Evolutionary conservation across 2,888 invertebrate genomes (phyloP).

Genomic region (Lamproptera curius): DNA sequence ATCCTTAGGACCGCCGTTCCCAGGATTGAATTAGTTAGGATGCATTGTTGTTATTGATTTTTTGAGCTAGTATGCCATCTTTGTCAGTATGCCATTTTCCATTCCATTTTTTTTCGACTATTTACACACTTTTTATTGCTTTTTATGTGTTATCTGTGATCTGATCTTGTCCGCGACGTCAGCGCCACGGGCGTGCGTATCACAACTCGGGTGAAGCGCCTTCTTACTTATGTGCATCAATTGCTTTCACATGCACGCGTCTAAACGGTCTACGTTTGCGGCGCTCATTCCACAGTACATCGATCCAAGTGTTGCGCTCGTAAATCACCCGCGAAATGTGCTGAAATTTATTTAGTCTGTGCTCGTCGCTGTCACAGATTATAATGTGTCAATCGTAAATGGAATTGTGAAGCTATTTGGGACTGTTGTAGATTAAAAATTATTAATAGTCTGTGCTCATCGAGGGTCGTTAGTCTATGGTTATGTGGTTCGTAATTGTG

Average conservation of each 20-base stretch:
- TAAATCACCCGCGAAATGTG: background rate
- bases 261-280: slow-evolving; percentile 27
- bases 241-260: slow-evolving; percentile 47
- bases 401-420: background rate
- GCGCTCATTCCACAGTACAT: slow-evolving; percentile 26
- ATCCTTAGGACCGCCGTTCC: too few relatives aligned
- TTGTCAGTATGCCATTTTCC: too few relatives aligned
- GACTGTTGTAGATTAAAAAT: slow-evolving; percentile 5
- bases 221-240: slow-evolving; percentile 37
- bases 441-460: slow-evolving; percentile 16
- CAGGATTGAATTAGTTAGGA: too few relatives aligned
- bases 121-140: too few relatives aligned
- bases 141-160: slow-evolving; percentile 4
- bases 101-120: too few relatives aligned
- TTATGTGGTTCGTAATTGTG: slow-evolving; percentile 64
- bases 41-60: too few relatives aligned
- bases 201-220: slow-evolving; percentile 35
- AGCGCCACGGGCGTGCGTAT: slow-evolving; percentile 37
- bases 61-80: too few relatives aligned
- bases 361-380: background rate
- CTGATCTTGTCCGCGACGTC: slow-evolving; percentile 36
- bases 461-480: slow-evolving; percentile 35
- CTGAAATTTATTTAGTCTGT: slow-evolving; percentile 1
- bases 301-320: slow-evolving; percentile 7
- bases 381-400: background rate